Percentiles rank a stretch among this genome's conserved stretches.
These are phyloP conservation scores for Cheilosia scutellata DNA, from an alignment of 2,888 invertebrate genomes.

Conservation along the genomic window DNA sequence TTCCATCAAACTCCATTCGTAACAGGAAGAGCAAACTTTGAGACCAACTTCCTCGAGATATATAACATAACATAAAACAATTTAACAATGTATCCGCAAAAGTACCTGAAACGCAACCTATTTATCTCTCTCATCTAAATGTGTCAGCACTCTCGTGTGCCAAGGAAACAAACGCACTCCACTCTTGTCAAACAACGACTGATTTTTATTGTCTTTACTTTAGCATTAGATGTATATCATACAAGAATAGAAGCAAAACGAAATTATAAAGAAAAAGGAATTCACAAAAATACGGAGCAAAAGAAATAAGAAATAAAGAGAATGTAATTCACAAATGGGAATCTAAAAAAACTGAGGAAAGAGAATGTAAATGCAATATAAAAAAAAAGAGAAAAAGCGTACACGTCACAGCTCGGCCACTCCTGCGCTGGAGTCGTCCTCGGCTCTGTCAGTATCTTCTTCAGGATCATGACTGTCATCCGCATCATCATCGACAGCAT, in stretches of 20 bases:
- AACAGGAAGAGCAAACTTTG: too few relatives aligned
- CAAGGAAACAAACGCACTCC: background rate
- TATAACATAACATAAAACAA: too few relatives aligned
- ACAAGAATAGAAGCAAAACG: background rate
- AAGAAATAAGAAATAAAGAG: background rate
- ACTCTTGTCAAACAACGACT: background rate
- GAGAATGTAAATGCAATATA: too few relatives aligned
- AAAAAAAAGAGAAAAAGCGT: too few relatives aligned
- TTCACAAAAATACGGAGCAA: background rate
- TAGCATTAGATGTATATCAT: background rate
- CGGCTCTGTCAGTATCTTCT: constrained; percentile 9
- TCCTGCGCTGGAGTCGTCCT: constrained; percentile 39
- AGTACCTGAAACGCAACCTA: too few relatives aligned
- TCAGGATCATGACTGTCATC: background rate
- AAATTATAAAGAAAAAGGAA: too few relatives aligned
- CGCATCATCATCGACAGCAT: background rate
- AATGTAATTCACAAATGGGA: background rate
- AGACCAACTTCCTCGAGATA: too few relatives aligned
- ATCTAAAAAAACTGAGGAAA: too few relatives aligned
- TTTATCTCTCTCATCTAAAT: too few relatives aligned
- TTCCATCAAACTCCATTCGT: too few relatives aligned
- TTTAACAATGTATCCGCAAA: too few relatives aligned
- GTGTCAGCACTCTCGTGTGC: constrained; percentile 2
- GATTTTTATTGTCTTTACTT: background rate
- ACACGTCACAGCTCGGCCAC: constrained; percentile 29